Evolutionary conservation across 2,888 invertebrate species (phyloP).

Genomic region (Platypus cylindrus): DNA sequence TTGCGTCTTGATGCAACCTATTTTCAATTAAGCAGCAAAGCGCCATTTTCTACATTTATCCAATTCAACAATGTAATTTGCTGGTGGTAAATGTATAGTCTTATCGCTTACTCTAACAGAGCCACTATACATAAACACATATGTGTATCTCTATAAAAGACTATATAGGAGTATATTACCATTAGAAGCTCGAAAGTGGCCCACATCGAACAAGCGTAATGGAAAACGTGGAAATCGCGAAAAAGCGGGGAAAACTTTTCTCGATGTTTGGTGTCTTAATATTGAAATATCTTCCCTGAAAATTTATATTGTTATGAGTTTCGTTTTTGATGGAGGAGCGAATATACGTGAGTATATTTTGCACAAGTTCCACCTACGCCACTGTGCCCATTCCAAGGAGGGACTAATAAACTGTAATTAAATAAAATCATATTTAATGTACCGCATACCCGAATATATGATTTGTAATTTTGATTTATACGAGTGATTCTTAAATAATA

Average conservation of each 20-base stretch:
- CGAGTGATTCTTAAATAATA: conserved; percentile 39
- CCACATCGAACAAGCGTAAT: conserved; percentile 19
- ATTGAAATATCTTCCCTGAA: conserved; percentile 27
- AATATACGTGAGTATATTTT: conserved; percentile 3
- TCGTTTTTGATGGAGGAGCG: conserved; percentile 17
- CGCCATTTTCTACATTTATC: too few relatives aligned
- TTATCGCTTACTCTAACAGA: conserved; percentile 13
- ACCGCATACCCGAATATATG: conserved; percentile 33
- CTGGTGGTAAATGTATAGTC: too few relatives aligned
- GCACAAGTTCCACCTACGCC: conserved; percentile 2
- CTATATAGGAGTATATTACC: conserved; percentile 34
- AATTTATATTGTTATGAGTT: conserved; percentile 28
- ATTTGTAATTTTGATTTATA: conserved; percentile 39
- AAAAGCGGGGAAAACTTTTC: conserved; percentile 9
- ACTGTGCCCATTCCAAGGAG: conserved; percentile 1
- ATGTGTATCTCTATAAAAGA: conserved; percentile 32
- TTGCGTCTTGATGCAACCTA: too few relatives aligned
- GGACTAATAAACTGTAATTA: conserved; percentile 36
- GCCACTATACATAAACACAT: conserved; percentile 25
- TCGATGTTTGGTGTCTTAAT: conserved; percentile 21
- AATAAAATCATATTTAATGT: conserved; percentile 35
- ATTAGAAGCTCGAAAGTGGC: conserved; percentile 28
- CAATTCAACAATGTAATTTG: too few relatives aligned
- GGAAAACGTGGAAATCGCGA: conserved; percentile 14
- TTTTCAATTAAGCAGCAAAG: too few relatives aligned